Conservation (phyloP, 1,140 invertebrate species). For the Drosophila novamexicana region DNA sequence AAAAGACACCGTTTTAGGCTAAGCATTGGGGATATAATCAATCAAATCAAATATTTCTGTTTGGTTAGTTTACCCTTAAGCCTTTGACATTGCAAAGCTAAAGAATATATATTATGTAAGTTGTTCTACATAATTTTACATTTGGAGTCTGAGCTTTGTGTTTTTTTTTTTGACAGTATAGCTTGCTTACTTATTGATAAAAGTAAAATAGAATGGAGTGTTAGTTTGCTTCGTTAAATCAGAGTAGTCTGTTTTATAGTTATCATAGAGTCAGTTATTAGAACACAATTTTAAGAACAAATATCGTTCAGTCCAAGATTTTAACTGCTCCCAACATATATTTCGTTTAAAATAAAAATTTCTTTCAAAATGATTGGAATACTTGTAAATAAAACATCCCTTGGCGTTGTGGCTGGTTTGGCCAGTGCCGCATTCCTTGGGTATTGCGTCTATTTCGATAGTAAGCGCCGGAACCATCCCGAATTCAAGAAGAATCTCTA, state of each 20-base stretch:
- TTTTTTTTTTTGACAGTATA: background rate
- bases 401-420: slow-evolving; percentile 92
- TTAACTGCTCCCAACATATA: slow-evolving; percentile 20
- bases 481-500: slow-evolving; percentile 93
- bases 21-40: too few relatives aligned
- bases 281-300: background rate
- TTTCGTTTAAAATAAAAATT: slow-evolving; percentile 33
- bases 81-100: too few relatives aligned
- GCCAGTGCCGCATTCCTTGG: slow-evolving; percentile 94
- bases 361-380: slow-evolving; percentile 60
- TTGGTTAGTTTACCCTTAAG: too few relatives aligned
- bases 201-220: background rate
- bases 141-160: too few relatives aligned
- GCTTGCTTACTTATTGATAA: background rate
- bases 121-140: too few relatives aligned
- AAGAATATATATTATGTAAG: too few relatives aligned
- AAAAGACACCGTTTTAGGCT: too few relatives aligned
- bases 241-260: background rate
- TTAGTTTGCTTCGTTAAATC: background rate
- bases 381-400: slow-evolving; percentile 42
- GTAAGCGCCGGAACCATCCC: slow-evolving; percentile 95
- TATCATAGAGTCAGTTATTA: background rate
- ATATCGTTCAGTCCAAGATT: slow-evolving; percentile 10
- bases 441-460: slow-evolving; percentile 98
- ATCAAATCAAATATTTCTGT: too few relatives aligned